These are phyloP conservation scores for Elachura formosa DNA, from an alignment of 2,113 vertebrate species.

Conservation along the genomic window DNA sequence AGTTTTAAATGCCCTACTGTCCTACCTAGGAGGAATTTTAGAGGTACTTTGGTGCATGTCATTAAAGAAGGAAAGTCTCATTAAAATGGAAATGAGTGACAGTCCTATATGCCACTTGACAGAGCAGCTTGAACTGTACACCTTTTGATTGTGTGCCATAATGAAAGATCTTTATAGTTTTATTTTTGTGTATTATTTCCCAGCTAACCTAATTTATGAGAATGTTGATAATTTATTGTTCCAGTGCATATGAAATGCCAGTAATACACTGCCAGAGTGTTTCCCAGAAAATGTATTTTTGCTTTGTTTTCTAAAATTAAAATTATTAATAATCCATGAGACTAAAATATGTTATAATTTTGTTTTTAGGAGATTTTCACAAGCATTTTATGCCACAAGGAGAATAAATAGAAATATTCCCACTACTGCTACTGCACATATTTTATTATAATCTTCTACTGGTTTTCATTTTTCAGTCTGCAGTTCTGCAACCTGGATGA, in stretches of 20 bases:
- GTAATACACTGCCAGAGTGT: neutral
- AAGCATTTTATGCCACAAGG: neutral
- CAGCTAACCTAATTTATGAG: neutral
- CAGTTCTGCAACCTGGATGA: neutral
- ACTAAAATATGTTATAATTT: neutral
- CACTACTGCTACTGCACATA: neutral
- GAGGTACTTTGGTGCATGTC: neutral
- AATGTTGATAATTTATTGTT: neutral
- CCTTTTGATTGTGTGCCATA: neutral
- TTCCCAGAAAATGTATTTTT: neutral
- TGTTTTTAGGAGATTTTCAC: neutral
- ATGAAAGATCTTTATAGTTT: neutral
- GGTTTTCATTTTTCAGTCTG: conserved; percentile 1
- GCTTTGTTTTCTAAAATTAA: neutral
- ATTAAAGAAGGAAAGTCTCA: neutral
- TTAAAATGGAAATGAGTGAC: neutral
- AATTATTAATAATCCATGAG: neutral
- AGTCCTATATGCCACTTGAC: neutral
- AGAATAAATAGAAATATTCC: neutral
- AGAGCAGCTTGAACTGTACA: neutral
- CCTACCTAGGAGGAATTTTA: neutral
- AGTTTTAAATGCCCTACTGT: neutral
- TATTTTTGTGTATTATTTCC: neutral
- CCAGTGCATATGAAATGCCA: neutral
- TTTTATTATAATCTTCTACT: neutral